phyloP scores from a whole-genome alignment of 2,888 invertebrate genomes.

The Escarpia spicata region DNA sequence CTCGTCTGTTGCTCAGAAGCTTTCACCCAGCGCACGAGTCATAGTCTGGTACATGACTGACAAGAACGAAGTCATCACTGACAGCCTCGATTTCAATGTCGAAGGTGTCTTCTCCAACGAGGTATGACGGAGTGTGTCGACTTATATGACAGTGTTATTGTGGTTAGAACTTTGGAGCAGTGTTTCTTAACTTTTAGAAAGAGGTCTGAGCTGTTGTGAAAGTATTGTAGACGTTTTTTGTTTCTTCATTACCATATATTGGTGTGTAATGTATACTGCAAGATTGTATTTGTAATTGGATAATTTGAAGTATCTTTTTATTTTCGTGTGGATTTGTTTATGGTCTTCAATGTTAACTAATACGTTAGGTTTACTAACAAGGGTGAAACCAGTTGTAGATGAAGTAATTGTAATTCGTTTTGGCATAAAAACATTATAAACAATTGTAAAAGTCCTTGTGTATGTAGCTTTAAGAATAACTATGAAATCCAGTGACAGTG shows the following conservation, averaged over 20 bases:
- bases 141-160: neutral
- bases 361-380: neutral
- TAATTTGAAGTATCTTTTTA: neutral
- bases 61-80: neutral
- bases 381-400: neutral
- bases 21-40: neutral
- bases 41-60: neutral
- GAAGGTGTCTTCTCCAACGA: neutral
- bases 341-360: neutral
- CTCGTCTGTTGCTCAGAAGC: neutral
- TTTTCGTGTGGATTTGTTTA: neutral
- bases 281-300: neutral
- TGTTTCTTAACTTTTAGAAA: neutral
- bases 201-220: neutral
- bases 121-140: neutral
- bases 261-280: neutral
- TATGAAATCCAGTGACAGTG: neutral
- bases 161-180: neutral
- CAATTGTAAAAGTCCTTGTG: neutral
- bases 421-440: neutral
- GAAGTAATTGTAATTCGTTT: neutral
- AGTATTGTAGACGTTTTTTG: neutral
- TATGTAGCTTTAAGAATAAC: neutral
- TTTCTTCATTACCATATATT: neutral
- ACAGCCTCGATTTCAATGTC: slow-evolving; percentile 5